Evolutionary conservation across 2,888 invertebrate species (phyloP), one percentile per base, ranked within the genome.

Genomic region (Tridacna gigas): DNA sequence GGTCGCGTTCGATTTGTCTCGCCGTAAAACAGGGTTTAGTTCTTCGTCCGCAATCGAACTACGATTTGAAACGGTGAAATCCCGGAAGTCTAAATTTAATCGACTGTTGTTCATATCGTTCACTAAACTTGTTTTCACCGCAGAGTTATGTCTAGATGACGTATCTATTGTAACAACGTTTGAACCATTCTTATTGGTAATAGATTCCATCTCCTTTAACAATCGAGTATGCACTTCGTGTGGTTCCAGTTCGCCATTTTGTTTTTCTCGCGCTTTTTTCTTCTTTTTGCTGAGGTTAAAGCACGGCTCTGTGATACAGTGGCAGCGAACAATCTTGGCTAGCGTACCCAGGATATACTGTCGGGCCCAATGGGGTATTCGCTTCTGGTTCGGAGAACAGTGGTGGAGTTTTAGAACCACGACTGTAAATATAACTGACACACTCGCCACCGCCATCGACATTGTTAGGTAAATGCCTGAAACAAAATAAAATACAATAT

Each of bases 331-430:
- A 20, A 91, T 56, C 25, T 83, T 80, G 2, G 90, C 89, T 20
- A 91, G 82, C 65, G 83, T 74, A 47, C 89, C 89, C 0, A 94
- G 89, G 25, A 95, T 90, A 63, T 94, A 80, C 60, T 88, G 83
- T 18, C 94, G 89, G 75, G 96, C 92, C 95, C 96, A 96, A 48
- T 90, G 82, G 0, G 96, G 96, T 15, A 96, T 95, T 79, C 94
- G 94, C 73, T 94, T 94, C 88, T 95, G 95, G 84, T 95, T 88
- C 0, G 93, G 96, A 11, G 95, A 95, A 77, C 96, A 94, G 92
- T 96, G 96, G 89, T 96, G 96, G 78, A 96, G 95, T 91, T 96
- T 96, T 20, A 96, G 94, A 9, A 96, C 96, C 79, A 95, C 94
- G 45, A 96, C 95, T 13, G 96, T 96, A 93, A 95, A 95, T 83